Base-by-base conservation (phyloP, 2,888 invertebrate species). In the Buathra laborator region DNA sequence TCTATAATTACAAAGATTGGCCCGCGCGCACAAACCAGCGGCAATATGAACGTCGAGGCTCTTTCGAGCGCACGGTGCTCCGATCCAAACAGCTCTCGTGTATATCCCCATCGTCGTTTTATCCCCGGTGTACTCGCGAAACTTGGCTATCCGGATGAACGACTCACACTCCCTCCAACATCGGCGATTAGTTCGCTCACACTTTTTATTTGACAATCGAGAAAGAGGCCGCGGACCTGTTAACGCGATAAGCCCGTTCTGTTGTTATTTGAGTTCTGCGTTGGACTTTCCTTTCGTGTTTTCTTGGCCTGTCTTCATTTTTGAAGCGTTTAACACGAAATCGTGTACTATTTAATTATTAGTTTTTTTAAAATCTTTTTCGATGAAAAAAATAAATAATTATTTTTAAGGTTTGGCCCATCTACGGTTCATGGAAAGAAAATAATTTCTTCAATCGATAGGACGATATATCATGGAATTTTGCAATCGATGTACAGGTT, bases 1-100 rank as follows among this genome's bases (percentile, higher is more conserved):
- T 92, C 92, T 93, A 91, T 93, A 93, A 93, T 93, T 93, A 93
- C 90, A 92, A 92, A 92, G 92, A 93, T 93, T 93, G 92, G 89
- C 90, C 90, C 82, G 84, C 76, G 86, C 83, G 83, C 85, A 37
- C 71, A 83, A 86, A 85, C 81, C 84, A 72, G 72, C 74, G 71
- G 59, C 82, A 67, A 80, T 85, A 82, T 82, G 64, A 82, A 76
- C 82, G 75, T 19, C 29, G n/a, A 19, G 44, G 62, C 62, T 62
- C 62, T 62, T n/a, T 32, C 7, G 19, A 37, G 77, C 67, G 75
- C 81, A 46, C 56, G 37, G 72, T 37, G 37, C 43, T 19, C 72
- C 66, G 59, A 62, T 14, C 29, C 62, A 10, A 62, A 62, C 62
- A 29, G 62, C 62, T 62, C 62, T 32, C 5, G 37, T 32, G 62